These are phyloP conservation scores for Sinodicranocentrus sp. DNA, from an alignment of 2,888 invertebrate species.

Conservation along the genomic window DNA sequence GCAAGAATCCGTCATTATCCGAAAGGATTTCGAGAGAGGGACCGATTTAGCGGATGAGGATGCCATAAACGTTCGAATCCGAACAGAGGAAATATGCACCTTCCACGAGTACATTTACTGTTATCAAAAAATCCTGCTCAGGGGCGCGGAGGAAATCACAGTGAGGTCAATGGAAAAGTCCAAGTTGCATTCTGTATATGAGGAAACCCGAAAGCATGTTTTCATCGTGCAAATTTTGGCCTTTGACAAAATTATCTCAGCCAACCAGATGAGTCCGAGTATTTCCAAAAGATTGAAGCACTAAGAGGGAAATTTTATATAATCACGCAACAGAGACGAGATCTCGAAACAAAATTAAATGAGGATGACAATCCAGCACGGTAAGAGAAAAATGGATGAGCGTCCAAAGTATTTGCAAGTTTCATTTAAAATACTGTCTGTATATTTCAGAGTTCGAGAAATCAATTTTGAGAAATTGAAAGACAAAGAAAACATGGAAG, in stretches of 20 bases:
- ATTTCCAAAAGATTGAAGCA: slow-evolving; percentile 68
- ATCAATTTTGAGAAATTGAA: slow-evolving; percentile 72
- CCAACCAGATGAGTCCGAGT: slow-evolving; percentile 70
- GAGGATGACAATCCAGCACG: slow-evolving; percentile 70
- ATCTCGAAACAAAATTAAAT: slow-evolving; percentile 69
- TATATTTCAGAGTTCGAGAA: slow-evolving; percentile 73
- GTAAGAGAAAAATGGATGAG: too few species aligned
- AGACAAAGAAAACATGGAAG: slow-evolving; percentile 67
- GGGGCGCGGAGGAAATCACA: slow-evolving; percentile 68
- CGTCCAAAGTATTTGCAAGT: too few species aligned
- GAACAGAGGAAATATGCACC: slow-evolving; percentile 73
- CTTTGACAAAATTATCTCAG: slow-evolving; percentile 51
- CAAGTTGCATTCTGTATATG: slow-evolving; percentile 64
- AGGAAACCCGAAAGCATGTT: slow-evolving; percentile 72
- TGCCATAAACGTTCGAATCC: slow-evolving; percentile 68
- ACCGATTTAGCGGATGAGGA: slow-evolving; percentile 56
- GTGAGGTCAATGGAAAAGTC: slow-evolving; percentile 71
- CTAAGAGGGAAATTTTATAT: slow-evolving; percentile 67
- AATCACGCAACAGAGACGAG: slow-evolving; percentile 62
- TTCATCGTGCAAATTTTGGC: slow-evolving; percentile 70
- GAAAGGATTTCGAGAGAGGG: slow-evolving; percentile 66
- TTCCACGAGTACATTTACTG: slow-evolving; percentile 72
- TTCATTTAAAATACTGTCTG: too few species aligned
- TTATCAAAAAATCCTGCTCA: slow-evolving; percentile 69
- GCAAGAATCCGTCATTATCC: slow-evolving; percentile 57